A percentile compares a stretch with the other conserved stretches of the same genome.
Evolutionary conservation across 2,113 vertebrate genomes (phyloP).

Genomic region (Acanthisitta chloris): DNA sequence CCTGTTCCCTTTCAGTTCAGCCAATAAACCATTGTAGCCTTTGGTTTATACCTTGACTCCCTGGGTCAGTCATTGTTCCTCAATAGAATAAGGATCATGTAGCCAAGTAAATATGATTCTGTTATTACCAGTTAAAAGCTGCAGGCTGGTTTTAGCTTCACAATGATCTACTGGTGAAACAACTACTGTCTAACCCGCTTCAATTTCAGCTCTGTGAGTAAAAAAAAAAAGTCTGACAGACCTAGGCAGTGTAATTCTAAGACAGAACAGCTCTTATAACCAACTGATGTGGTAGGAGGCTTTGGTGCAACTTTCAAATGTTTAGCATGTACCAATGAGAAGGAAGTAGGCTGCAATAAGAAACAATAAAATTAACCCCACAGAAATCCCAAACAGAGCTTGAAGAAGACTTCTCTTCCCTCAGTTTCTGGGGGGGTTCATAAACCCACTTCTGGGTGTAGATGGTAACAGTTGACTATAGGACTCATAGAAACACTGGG

Average conservation of each 20-base stretch:
- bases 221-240: not conserved
- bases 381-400: not conserved
- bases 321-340: not conserved
- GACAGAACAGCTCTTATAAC: not conserved
- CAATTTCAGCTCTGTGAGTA: not conserved
- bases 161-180: not conserved
- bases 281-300: rapidly evolving
- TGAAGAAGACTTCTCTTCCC: not conserved
- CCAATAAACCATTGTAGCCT: not conserved
- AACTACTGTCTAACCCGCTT: not conserved
- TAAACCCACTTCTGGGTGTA: not conserved
- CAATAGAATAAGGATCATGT: not conserved
- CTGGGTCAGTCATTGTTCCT: not conserved
- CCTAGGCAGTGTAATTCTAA: not conserved
- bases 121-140: not conserved
- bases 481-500: not conserved
- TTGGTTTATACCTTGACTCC: not conserved
- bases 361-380: not conserved
- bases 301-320: not conserved
- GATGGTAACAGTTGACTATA: not conserved
- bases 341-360: not conserved
- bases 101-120: not conserved
- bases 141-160: not conserved
- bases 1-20: not conserved
- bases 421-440: not conserved